A percentile compares a stretch with the other conserved stretches of the same genome.
phyloP scores from a whole-genome alignment of 1,140 invertebrate genomes.

The Pteromalus puparum region DNA sequence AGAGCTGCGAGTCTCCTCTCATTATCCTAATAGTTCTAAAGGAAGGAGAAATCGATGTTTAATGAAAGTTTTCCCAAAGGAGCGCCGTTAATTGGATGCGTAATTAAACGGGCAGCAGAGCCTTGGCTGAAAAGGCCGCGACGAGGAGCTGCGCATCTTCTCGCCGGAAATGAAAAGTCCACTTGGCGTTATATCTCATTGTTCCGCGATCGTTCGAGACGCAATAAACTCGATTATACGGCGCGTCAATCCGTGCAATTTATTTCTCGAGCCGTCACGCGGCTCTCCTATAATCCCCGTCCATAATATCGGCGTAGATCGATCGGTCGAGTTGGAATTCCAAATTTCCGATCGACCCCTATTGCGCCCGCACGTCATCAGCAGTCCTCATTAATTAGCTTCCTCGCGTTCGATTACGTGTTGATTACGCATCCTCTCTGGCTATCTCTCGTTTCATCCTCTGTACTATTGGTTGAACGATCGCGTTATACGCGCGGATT shows the following conservation, averaged over 20 bases:
- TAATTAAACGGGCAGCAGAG: conserved; percentile 42
- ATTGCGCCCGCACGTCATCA: background rate
- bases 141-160: background rate
- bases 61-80: conserved; percentile 31
- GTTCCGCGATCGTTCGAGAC: background rate
- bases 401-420: conserved; percentile 13
- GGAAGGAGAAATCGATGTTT: conserved; percentile 18
- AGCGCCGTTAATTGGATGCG: conserved; percentile 29
- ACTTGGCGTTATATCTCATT: background rate
- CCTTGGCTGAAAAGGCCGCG: background rate
- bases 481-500: background rate
- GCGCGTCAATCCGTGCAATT: background rate
- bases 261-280: background rate
- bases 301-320: background rate
- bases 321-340: background rate
- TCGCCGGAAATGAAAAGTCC: background rate
- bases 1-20: background rate
- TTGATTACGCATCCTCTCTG: background rate
- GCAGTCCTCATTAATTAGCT: background rate
- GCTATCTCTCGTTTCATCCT: background rate
- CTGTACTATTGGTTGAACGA: background rate
- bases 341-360: background rate
- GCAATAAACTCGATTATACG: background rate
- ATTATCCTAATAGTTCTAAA: conserved; percentile 18
- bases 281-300: background rate